Evolutionary conservation across 2,888 invertebrate species (phyloP).

Genomic region (Crioceris asparagi): DNA sequence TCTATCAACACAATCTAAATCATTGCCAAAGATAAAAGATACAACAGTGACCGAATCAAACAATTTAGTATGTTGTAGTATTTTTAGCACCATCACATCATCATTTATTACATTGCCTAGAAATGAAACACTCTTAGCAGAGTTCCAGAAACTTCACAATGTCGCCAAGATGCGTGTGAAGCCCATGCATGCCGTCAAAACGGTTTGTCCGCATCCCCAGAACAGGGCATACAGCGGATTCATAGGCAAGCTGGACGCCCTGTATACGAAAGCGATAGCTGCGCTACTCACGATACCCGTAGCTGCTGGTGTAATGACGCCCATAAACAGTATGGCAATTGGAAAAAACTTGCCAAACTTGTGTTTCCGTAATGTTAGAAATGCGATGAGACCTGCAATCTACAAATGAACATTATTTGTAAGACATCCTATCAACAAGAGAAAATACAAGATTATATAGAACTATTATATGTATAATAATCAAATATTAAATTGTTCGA

Average conservation of each 20-base stretch:
- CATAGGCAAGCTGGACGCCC: conserved; percentile 82
- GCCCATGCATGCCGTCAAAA: conserved; percentile 79
- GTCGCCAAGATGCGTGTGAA: conserved; percentile 90
- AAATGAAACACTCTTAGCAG: too few species aligned
- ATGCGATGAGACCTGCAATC: conserved; percentile 83
- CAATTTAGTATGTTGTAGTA: too few species aligned
- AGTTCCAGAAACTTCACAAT: conserved; percentile 18
- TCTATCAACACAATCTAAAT: not conserved
- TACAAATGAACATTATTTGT: conserved; percentile 28
- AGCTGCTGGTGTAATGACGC: conserved; percentile 77
- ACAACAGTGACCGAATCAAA: not conserved
- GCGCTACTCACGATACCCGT: conserved; percentile 86
- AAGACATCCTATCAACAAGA: too few species aligned
- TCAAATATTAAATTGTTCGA: too few species aligned
- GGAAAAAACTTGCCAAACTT: conserved; percentile 93
- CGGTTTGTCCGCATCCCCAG: conserved; percentile 92
- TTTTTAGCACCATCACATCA: too few species aligned
- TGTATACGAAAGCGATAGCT: conserved; percentile 86
- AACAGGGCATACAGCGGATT: conserved; percentile 83
- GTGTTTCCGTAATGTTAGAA: conserved; percentile 85
- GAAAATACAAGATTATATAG: not conserved
- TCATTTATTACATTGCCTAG: too few species aligned
- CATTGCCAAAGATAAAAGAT: not conserved
- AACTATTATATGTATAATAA: too few species aligned
- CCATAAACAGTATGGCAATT: conserved; percentile 77